Evolutionary conservation across 1,140 invertebrate species (phyloP).

Genomic region (Apolygus lucorum): DNA sequence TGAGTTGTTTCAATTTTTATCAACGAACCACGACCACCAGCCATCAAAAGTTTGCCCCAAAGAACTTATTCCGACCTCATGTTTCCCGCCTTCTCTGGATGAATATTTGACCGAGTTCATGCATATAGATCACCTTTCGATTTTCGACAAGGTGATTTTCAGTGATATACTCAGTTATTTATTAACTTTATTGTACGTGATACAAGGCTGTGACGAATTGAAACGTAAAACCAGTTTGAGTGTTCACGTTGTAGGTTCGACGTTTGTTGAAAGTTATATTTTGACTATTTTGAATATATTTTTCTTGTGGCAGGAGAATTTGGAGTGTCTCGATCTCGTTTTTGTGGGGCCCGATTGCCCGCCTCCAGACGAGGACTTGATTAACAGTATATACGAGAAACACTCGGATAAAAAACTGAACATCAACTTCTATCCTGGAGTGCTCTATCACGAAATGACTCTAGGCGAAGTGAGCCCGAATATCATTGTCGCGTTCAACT

Average conservation of each 20-base stretch:
- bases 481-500: slow-evolving; percentile 9
- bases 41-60: not conserved
- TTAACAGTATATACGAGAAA: not conserved
- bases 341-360: not conserved
- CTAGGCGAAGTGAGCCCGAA: not conserved
- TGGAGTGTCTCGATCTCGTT: not conserved
- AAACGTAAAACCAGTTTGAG: not conserved
- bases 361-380: not conserved
- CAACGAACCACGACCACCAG: not conserved
- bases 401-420: not conserved
- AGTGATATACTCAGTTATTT: not conserved
- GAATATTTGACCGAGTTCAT: not conserved
- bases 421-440: not conserved
- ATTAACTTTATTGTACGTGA: not conserved
- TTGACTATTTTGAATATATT: not conserved
- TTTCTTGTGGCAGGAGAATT: not conserved
- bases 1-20: not conserved
- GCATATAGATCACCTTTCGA: not conserved
- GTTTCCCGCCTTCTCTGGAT: not conserved
- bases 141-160: not conserved
- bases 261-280: not conserved
- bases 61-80: not conserved
- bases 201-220: not conserved
- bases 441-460: not conserved
- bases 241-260: not conserved